Evolutionary conservation across 2,797 vertebrate genomes (phyloP).

Genomic region (Crax fasciolata): DNA sequence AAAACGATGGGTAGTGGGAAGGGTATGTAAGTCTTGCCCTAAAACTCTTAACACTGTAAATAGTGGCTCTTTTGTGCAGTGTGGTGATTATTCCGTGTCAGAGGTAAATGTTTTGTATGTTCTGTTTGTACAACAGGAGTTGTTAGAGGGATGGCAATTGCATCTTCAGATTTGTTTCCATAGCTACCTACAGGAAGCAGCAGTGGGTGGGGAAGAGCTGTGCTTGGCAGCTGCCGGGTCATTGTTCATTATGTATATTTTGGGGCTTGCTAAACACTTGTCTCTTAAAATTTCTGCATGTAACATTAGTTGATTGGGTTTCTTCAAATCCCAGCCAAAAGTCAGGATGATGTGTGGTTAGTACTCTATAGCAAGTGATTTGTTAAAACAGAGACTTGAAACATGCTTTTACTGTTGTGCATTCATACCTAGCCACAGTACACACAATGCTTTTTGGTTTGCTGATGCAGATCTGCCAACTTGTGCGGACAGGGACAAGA

Average conservation of each 20-base stretch:
- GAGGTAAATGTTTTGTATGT: background rate
- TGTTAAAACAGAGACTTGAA: background rate
- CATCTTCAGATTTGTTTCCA: background rate
- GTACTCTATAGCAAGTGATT: background rate
- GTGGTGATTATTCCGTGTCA: background rate
- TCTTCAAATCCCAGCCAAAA: background rate
- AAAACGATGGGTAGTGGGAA: background rate
- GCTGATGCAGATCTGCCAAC: background rate
- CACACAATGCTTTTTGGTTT: accelerated
- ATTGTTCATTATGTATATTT: slow-evolving; percentile 28
- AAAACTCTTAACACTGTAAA: background rate
- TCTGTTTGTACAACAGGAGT: background rate
- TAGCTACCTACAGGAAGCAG: slow-evolving; percentile 34
- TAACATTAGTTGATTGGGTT: background rate
- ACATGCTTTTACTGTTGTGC: background rate
- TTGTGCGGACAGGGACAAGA: background rate
- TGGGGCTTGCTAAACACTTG: background rate
- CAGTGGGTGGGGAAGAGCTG: background rate
- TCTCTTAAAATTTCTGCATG: background rate
- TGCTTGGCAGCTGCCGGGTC: slow-evolving; percentile 14
- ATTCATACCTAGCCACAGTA: background rate
- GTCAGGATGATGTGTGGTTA: background rate
- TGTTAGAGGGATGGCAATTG: background rate
- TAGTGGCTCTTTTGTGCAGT: background rate
- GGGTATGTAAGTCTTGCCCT: background rate